A percentile compares a stretch with the other conserved stretches of the same genome.
phyloP scores from a whole-genome alignment of 2,113 vertebrate species.

The Taxidea taxus region DNA sequence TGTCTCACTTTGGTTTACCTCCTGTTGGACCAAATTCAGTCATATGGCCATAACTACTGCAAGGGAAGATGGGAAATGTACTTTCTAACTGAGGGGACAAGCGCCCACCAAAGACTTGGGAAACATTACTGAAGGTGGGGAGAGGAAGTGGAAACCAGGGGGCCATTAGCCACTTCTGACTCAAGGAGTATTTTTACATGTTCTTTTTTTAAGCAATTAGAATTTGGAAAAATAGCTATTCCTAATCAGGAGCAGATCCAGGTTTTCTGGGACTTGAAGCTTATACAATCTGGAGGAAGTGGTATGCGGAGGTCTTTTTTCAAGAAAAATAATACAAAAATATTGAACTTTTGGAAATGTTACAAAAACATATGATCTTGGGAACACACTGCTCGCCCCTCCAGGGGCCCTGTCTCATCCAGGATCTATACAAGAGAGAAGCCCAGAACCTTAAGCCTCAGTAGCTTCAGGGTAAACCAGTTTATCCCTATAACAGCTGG shows the following conservation, averaged over 20 bases:
- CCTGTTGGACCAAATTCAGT: not conserved
- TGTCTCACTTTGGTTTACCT: not conserved
- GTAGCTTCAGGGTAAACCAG: not conserved
- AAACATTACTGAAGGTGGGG: not conserved
- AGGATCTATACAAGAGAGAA: not conserved
- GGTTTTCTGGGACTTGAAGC: not conserved
- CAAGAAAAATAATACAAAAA: conserved; percentile 20
- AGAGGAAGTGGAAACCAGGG: not conserved
- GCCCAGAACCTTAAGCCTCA: not conserved
- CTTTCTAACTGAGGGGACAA: not conserved
- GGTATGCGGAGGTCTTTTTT: not conserved
- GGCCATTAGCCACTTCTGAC: not conserved
- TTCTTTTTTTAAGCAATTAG: not conserved
- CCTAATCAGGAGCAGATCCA: not conserved
- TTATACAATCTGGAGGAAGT: not conserved
- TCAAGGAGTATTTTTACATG: not conserved
- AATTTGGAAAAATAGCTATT: not conserved
- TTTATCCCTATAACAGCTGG: not conserved
- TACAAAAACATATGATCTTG: not conserved
- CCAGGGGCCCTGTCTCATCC: not conserved
- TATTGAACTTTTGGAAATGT: not conserved
- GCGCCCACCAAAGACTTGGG: not conserved
- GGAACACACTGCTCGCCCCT: not conserved
- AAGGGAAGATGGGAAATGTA: not conserved
- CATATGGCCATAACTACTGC: not conserved